These are phyloP conservation scores for Caiman crocodilus DNA, from an alignment of 2,797 vertebrate genomes.

Conservation along the genomic window DNA sequence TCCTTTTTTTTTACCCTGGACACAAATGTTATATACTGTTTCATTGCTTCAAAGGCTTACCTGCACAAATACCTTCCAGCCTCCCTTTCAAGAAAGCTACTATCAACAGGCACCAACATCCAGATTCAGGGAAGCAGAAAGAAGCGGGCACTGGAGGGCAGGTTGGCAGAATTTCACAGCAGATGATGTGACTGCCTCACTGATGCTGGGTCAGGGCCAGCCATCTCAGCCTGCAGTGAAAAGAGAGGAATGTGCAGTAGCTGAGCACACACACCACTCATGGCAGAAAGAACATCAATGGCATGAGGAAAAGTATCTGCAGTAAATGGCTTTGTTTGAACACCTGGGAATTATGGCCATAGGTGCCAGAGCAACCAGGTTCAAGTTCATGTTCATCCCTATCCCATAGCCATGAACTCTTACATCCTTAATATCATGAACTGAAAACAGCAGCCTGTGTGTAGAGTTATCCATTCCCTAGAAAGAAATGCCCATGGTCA, in stretches of 20 bases:
- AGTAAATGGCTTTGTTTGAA: no score
- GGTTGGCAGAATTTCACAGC: no score
- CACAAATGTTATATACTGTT: background rate
- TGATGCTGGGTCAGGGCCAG: rapidly evolving
- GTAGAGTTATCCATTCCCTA: background rate
- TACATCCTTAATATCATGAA: no score
- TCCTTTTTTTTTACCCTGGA: background rate
- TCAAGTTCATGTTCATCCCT: no score
- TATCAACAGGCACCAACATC: no score
- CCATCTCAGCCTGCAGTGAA: rapidly evolving
- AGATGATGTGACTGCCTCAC: rapidly evolving
- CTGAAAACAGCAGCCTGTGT: background rate
- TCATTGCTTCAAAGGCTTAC: background rate
- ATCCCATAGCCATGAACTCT: no score
- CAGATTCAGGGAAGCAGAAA: background rate
- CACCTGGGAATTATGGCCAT: no score
- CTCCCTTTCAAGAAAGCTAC: background rate
- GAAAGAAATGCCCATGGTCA: background rate
- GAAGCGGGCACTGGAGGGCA: background rate
- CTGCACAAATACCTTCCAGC: background rate
- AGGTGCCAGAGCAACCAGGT: no score
- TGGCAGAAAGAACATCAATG: no score
- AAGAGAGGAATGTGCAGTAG: rapidly evolving
- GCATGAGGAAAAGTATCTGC: no score
- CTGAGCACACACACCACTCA: no score